Conservation (phyloP, 1,140 invertebrate species). For the Euwallacea fornicatus region DNA sequence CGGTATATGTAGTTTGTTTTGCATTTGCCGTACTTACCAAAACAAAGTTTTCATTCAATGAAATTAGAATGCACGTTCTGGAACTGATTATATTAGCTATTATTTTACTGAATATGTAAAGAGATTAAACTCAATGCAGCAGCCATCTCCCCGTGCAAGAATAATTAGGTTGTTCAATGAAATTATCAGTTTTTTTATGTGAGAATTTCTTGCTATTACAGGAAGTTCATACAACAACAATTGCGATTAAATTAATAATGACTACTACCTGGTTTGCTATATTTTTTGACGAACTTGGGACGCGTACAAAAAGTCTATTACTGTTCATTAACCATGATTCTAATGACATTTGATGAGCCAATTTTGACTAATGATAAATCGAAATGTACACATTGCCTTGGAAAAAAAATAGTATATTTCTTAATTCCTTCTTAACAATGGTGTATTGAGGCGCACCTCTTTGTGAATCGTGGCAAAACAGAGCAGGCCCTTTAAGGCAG, state of each 20-base stretch:
- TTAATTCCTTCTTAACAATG: too few relatives aligned
- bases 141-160: slow-evolving; percentile 21
- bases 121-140: slow-evolving; percentile 26
- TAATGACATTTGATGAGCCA: slow-evolving; percentile 12
- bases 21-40: slow-evolving; percentile 7
- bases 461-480: too few relatives aligned
- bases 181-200: slow-evolving; percentile 29
- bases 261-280: slow-evolving; percentile 19
- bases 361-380: slow-evolving; percentile 1
- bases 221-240: slow-evolving; percentile 32
- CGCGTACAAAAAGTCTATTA: slow-evolving; percentile 21
- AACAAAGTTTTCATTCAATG: slow-evolving; percentile 16
- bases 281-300: slow-evolving; percentile 11
- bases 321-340: slow-evolving; percentile 19
- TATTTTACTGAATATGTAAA: slow-evolving; percentile 28
- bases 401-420: background rate
- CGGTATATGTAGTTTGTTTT: slow-evolving; percentile 12
- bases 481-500: too few relatives aligned
- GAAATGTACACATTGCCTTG: background rate
- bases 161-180: slow-evolving; percentile 30
- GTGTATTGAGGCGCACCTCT: too few relatives aligned
- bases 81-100: slow-evolving; percentile 14
- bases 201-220: slow-evolving; percentile 34
- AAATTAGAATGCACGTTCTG: slow-evolving; percentile 14
- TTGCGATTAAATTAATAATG: slow-evolving; percentile 35